phyloP scores from a whole-genome alignment of 2,797 vertebrate species.

The Anguilla anguilla region DNA sequence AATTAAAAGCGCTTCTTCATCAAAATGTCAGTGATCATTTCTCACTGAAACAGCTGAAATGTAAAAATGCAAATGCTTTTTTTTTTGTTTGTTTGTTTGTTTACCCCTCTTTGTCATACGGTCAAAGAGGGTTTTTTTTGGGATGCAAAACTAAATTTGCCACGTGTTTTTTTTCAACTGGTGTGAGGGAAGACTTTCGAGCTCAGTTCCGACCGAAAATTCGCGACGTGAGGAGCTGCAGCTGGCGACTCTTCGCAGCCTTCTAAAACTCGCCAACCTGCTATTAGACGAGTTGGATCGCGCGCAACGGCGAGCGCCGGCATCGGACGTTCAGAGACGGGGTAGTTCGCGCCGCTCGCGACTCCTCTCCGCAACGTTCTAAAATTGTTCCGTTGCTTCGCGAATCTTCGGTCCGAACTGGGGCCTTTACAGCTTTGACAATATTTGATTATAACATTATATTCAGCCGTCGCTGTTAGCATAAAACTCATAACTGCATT shows the following conservation, averaged over 20 bases:
- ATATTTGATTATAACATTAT: slow-evolving; percentile 82
- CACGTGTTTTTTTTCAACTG: slow-evolving; percentile 68
- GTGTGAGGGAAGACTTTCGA: slow-evolving; percentile 67
- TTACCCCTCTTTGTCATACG: slow-evolving; percentile 22
- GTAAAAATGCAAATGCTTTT: slow-evolving; percentile 28
- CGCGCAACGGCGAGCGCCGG: not conserved
- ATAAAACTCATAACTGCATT: slow-evolving; percentile 78
- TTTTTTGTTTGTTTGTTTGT: not conserved
- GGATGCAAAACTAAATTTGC: slow-evolving; percentile 56
- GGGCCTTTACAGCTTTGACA: slow-evolving; percentile 69
- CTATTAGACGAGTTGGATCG: not conserved
- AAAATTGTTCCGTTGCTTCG: not conserved
- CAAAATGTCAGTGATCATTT: slow-evolving; percentile 51
- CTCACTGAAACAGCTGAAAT: slow-evolving; percentile 54
- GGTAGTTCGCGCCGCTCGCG: not conserved
- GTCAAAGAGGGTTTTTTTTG: slow-evolving; percentile 26
- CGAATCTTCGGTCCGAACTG: not conserved
- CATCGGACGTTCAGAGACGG: not conserved
- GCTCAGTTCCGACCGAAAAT: not conserved
- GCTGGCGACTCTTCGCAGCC: not conserved
- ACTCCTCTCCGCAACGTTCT: no score
- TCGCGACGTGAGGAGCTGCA: not conserved
- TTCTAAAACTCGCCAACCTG: not conserved
- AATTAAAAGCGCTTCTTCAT: slow-evolving; percentile 44
- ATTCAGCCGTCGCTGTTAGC: slow-evolving; percentile 80